Conservation (phyloP, 1,140 invertebrate species). For the Zaprionus ghesquierei region DNA sequence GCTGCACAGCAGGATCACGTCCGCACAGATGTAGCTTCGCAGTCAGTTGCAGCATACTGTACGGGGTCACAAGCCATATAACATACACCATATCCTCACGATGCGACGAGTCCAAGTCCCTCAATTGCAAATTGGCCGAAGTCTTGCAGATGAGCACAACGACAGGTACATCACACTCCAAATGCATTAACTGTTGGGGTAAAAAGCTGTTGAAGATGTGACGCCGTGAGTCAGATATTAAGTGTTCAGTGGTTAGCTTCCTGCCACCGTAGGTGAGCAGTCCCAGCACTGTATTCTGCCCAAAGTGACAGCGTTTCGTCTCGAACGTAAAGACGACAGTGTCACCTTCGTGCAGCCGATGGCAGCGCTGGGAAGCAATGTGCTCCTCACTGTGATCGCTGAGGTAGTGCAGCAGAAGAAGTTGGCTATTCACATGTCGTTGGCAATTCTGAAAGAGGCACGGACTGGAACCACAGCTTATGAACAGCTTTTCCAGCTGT, state of each 20-base stretch:
- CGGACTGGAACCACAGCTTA: constrained; percentile 18
- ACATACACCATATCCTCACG: constrained; percentile 34
- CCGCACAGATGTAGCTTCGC: constrained; percentile 44
- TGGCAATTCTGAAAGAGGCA: constrained; percentile 52
- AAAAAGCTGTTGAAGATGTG: constrained; percentile 35
- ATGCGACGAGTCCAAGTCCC: not conserved
- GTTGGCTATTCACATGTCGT: constrained; percentile 46
- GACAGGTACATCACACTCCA: constrained; percentile 40
- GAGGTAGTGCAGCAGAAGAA: constrained; percentile 63
- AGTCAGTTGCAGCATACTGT: constrained; percentile 19
- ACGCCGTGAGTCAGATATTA: not conserved
- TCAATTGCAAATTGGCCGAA: not conserved
- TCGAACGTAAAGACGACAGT: constrained; percentile 39
- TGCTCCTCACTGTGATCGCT: constrained; percentile 39
- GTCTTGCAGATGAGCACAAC: constrained; percentile 57
- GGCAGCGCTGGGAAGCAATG: not conserved
- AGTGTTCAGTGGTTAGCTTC: no score
- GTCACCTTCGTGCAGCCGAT: constrained; percentile 31
- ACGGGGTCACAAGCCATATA: constrained; percentile 60
- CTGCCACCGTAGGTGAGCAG: constrained; percentile 33
- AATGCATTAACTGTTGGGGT: constrained; percentile 7
- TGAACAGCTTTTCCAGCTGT: not conserved
- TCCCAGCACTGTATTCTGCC: constrained; percentile 48
- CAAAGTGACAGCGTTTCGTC: constrained; percentile 1
- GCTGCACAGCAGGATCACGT: constrained; percentile 33